These are phyloP conservation scores for Leucopsar rothschildi DNA, from an alignment of 2,113 vertebrate genomes.

Conservation along the genomic window DNA sequence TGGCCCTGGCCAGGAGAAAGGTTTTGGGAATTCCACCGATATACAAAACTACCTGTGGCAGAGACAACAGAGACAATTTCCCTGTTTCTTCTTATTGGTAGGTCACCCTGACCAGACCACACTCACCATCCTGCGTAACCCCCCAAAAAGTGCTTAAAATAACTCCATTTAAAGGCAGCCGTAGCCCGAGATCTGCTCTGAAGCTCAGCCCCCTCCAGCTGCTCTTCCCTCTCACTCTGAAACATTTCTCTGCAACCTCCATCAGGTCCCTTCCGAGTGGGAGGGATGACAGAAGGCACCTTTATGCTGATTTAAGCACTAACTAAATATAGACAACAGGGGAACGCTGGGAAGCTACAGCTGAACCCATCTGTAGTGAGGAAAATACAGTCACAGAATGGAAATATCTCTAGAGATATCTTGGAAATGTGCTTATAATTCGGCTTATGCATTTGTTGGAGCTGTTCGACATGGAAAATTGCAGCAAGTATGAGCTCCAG, in stretches of 20 bases:
- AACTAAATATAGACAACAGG: background rate
- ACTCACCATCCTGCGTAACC: background rate
- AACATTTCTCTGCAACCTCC: background rate
- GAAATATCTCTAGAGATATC: background rate
- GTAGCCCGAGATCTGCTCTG: background rate
- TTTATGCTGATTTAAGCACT: conserved; percentile 45
- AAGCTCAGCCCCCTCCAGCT: background rate
- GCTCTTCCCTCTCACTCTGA: background rate
- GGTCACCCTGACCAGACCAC: background rate
- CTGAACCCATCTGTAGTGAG: background rate
- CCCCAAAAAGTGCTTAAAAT: background rate
- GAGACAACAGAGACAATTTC: background rate
- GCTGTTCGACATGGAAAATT: background rate
- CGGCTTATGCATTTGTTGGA: background rate
- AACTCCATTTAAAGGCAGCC: background rate
- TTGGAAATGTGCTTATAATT: background rate
- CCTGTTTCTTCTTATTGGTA: background rate
- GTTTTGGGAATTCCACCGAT: fast-evolving
- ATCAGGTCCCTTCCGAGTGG: background rate
- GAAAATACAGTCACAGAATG: background rate
- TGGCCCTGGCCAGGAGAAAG: fast-evolving
- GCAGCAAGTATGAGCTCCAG: background rate
- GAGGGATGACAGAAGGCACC: conserved; percentile 19
- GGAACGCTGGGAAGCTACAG: conserved; percentile 24
- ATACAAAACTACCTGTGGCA: fast-evolving